These are phyloP conservation scores for Erebia epiphron DNA, from an alignment of 2,888 invertebrate genomes.

Conservation along the genomic window DNA sequence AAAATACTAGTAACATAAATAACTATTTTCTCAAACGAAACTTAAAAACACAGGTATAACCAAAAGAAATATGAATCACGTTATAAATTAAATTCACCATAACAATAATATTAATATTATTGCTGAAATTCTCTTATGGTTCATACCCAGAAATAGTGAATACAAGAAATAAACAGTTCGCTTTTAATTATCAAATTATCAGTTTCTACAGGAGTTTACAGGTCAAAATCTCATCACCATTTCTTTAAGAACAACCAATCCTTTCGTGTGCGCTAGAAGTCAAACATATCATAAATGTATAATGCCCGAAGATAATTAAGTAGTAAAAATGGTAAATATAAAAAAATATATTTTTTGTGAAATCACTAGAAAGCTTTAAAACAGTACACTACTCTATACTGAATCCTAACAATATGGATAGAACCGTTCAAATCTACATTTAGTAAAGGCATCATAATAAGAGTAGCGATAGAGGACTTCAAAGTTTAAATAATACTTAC, in stretches of 20 bases:
- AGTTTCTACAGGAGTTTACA: conserved; percentile 68
- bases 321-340: not conserved
- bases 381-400: not conserved
- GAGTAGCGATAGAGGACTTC: conserved; percentile 4
- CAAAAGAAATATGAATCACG: no score
- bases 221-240: conserved; percentile 71
- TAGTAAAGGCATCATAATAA: not conserved
- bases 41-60: no score
- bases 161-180: conserved; percentile 54
- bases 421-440: conserved; percentile 12
- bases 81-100: no score
- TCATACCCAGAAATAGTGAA: conserved; percentile 51
- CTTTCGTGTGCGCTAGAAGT: conserved; percentile 80
- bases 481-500: not conserved
- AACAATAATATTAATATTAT: no score
- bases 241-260: conserved; percentile 69
- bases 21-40: no score
- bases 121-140: conserved; percentile 46
- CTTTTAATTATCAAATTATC: conserved; percentile 47
- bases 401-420: not conserved
- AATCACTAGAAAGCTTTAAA: not conserved
- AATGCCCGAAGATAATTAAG: conserved; percentile 36
- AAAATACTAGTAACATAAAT: no score
- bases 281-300: conserved; percentile 62
- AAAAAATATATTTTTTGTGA: not conserved